These are phyloP conservation scores for Ochropleura leucogaster DNA, from an alignment of 2,888 invertebrate species.

Conservation along the genomic window DNA sequence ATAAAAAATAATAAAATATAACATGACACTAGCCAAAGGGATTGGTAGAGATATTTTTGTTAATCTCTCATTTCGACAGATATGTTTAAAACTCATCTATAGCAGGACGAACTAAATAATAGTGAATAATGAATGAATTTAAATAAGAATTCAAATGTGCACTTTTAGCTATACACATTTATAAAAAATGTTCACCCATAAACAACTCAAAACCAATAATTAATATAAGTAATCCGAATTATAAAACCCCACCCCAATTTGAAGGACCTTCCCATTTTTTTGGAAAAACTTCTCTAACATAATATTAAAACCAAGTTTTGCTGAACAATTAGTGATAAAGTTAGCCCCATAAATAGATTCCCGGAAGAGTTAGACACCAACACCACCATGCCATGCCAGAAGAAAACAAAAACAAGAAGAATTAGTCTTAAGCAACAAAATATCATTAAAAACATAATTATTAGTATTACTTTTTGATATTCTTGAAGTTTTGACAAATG, in stretches of 20 bases:
- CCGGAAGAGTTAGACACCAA: conserved; percentile 65
- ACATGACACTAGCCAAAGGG: background rate
- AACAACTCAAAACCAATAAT: conserved; percentile 24
- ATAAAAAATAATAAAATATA: no score
- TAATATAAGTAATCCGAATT: conserved; percentile 12
- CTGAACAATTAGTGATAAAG: conserved; percentile 22
- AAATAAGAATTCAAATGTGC: no score
- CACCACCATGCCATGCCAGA: conserved; percentile 77
- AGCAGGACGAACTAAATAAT: background rate
- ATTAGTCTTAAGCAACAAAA: conserved; percentile 53
- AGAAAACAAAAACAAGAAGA: conserved; percentile 34
- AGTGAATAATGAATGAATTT: no score
- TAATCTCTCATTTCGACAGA: background rate
- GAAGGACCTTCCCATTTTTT: background rate
- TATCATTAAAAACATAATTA: conserved; percentile 37
- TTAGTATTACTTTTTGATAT: conserved; percentile 28
- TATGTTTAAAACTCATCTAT: background rate
- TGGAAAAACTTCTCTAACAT: background rate
- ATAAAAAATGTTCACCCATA: conserved; percentile 13
- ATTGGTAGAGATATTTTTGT: background rate
- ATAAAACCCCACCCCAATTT: conserved; percentile 20
- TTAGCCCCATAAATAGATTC: conserved; percentile 30
- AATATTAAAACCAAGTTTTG: conserved; percentile 18
- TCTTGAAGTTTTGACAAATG: background rate
- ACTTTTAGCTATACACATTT: no score